Percentiles rank a stretch among this genome's conserved stretches.
Evolutionary conservation across 2,888 invertebrate genomes (phyloP).

Genomic region (Aspidiotus destructor): DNA sequence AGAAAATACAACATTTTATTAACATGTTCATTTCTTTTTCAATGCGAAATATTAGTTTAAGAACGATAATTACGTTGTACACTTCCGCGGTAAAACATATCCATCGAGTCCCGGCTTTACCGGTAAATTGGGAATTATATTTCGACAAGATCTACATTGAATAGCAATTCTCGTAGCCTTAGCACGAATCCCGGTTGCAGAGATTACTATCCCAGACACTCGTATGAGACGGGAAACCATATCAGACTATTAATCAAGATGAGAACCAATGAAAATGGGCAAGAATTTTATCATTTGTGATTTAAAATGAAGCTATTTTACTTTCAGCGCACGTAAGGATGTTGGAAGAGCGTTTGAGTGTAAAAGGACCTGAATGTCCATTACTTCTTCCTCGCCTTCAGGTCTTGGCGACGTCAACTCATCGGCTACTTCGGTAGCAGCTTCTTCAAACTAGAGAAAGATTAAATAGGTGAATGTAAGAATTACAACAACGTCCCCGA

Average conservation of each 20-base stretch:
- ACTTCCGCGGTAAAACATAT: constrained; percentile 87
- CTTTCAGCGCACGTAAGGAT: constrained; percentile 75
- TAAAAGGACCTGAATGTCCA: constrained; percentile 86
- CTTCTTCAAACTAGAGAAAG: constrained; percentile 67
- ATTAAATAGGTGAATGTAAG: not conserved
- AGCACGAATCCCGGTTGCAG: constrained; percentile 85
- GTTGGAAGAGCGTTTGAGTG: constrained; percentile 73
- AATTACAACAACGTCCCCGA: not conserved
- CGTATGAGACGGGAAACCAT: constrained; percentile 87
- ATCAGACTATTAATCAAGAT: constrained; percentile 59
- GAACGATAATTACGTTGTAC: constrained; percentile 65
- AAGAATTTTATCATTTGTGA: not conserved
- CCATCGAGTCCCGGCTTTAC: constrained; percentile 95
- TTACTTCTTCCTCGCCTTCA: constrained; percentile 75
- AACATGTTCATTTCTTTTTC: not conserved
- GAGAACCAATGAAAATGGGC: constrained; percentile 9
- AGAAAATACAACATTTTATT: constrained; percentile 37
- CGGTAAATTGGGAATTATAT: constrained; percentile 74
- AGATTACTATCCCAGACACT: constrained; percentile 89
- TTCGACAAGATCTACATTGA: constrained; percentile 89
- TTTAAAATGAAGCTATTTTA: constrained; percentile 41
- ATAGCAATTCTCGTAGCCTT: constrained; percentile 93
- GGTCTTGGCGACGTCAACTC: constrained; percentile 90
- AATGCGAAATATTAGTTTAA: not conserved
- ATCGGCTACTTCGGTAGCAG: constrained; percentile 91